Evolutionary conservation across 2,888 invertebrate species (phyloP), one percentile per base, ranked within the genome.

Genomic region (Mythimna ferrago): DNA sequence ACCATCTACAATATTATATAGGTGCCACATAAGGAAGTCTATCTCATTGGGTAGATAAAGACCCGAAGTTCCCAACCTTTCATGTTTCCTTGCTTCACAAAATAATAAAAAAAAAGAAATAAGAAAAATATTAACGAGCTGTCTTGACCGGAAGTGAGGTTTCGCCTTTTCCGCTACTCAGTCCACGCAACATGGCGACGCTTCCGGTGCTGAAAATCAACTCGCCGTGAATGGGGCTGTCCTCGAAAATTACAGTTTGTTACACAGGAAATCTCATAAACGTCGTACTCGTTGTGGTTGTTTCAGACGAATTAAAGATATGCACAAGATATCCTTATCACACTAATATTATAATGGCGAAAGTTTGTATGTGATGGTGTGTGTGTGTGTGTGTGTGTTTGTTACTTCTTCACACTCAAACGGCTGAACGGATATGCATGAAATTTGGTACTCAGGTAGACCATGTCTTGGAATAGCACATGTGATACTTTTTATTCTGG

Each of bases 91-190:
- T 67, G 53, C 66, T 61, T 41, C 62, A 72, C 58, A 73, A 76
- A 72, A 51, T 73, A 73, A 62, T 73, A 64, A 71, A 69, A 80
- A 38, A 48, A 84, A 84, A 76, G 83, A 73, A 83, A 85, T 85
- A 74, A 79, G 75, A 71, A 84, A 89, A 86, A 87, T 86, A 87
- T 86, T 86, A 88, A 84, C 86, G 86, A 84, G 82, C 82, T 86
- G 80, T 81, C 83, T 81, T 78, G 80, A 87, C 88, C 89, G 91
- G 90, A 90, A 88, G 87, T 87, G 82, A 84, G 89, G 89, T 89
- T 89, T 90, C 85, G 88, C 88, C 86, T 88, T 88, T 91, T 92
- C 92, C 92, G 92, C 83, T 86, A 85, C 86, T 87, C 85, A 85
- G 85, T 87, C 87, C 92, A 92, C 92, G 92, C 89, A 89, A 91